Evolutionary conservation across 2,797 vertebrate species (phyloP).

Genomic region (Lacerta viridis): DNA sequence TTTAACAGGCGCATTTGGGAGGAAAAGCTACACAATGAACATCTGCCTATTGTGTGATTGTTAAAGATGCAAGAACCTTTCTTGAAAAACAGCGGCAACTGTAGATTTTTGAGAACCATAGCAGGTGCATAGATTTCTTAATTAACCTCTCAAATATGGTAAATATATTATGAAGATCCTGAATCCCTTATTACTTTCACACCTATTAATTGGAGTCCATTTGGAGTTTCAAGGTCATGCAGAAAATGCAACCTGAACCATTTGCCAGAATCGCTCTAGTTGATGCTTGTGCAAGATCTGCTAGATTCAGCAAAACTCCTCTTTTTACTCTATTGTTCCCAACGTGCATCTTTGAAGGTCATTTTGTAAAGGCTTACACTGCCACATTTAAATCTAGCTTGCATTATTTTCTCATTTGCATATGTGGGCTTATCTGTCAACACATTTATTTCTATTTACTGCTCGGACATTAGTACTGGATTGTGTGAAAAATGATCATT

Average conservation of each 20-base stretch:
- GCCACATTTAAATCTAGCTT: conserved; percentile 58
- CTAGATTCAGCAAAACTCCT: conserved; percentile 73
- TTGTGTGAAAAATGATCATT: conserved; percentile 65
- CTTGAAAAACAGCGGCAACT: background rate
- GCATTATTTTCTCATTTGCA: conserved; percentile 62
- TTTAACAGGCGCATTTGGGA: background rate
- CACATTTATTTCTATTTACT: conserved; percentile 74
- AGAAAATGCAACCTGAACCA: conserved; percentile 64
- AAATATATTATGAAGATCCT: conserved; percentile 43
- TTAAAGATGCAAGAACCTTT: background rate
- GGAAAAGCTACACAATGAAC: background rate
- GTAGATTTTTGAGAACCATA: background rate
- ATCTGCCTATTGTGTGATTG: background rate
- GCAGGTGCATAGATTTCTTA: conserved; percentile 37
- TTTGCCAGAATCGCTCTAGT: conserved; percentile 69
- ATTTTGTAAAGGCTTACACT: conserved; percentile 61
- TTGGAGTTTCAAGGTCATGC: conserved; percentile 59
- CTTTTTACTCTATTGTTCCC: conserved; percentile 63
- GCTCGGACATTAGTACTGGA: conserved; percentile 67
- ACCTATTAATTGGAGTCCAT: conserved; percentile 35
- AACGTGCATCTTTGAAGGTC: conserved; percentile 73
- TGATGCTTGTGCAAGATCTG: conserved; percentile 76
- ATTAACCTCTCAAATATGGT: conserved; percentile 40
- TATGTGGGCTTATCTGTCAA: conserved; percentile 61
- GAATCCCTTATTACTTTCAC: conserved; percentile 44